These are phyloP conservation scores for Amphiura filiformis DNA, from an alignment of 35 echinoderm and acorn worm genomes.

Conservation along the genomic window DNA sequence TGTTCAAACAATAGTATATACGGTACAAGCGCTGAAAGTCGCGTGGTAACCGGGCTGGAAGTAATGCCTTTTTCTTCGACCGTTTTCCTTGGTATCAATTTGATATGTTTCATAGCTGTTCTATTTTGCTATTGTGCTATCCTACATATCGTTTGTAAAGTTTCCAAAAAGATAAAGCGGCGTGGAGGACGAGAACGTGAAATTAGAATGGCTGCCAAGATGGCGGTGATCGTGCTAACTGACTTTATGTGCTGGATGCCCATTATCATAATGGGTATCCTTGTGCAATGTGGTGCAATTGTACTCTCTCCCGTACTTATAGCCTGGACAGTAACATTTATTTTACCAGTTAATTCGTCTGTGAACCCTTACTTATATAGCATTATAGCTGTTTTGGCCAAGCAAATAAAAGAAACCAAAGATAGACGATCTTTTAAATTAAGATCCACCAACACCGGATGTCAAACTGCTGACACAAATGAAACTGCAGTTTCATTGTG, in stretches of 20 bases:
- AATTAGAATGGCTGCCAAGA: slow-evolving; percentile 64
- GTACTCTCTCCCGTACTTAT: slow-evolving; percentile 40
- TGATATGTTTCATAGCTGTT: slow-evolving; percentile 38
- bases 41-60: background rate
- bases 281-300: slow-evolving; percentile 29
- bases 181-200: slow-evolving; percentile 28
- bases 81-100: slow-evolving; percentile 59
- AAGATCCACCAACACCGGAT: background rate
- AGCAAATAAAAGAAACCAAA: background rate
- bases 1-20: background rate
- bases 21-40: background rate
- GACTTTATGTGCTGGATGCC: slow-evolving; percentile 81
- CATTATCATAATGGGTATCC: slow-evolving; percentile 68
- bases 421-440: background rate
- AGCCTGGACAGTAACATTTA: slow-evolving; percentile 78
- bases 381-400: background rate
- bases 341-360: slow-evolving; percentile 80
- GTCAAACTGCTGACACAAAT: background rate
- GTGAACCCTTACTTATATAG: slow-evolving; percentile 73
- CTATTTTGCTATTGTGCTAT: slow-evolving; percentile 47
- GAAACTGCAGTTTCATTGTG: background rate
- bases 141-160: slow-evolving; percentile 40
- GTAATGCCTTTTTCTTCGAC: slow-evolving; percentile 45
- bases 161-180: slow-evolving; percentile 12
- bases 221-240: slow-evolving; percentile 75